Evolutionary conservation across 2,797 vertebrate genomes (phyloP), one percentile per base, ranked within the genome.

Genomic region (Thunnus albacares): DNA sequence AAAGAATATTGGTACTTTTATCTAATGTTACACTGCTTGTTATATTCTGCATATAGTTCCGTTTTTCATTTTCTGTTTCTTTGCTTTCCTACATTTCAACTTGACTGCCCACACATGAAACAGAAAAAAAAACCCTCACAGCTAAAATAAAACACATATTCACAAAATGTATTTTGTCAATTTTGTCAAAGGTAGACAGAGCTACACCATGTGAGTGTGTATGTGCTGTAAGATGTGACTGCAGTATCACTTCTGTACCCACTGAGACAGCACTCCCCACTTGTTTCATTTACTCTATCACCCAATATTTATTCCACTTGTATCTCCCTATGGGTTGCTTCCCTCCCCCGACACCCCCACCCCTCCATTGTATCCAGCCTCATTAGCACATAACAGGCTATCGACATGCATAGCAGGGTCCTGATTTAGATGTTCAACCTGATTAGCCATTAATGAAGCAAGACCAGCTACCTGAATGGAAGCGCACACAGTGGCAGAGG

Each of bases 351-450:
- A 18, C 6, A 2, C 17, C 18, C 30, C 61, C 59, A 67, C 20
- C 30, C 64, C 33, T 43, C 82, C 90, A 92, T 91, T 78, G 83
- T 91, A 90, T 94, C 91, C 93, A 94, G 92, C 90, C 92, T 95
- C 95, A 97, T 97, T 97, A 97, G 86, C 91, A 87, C 95, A 94
- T 97, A 97, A 97, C 92, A 91, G 95, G 92, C 90, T 94, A 97
- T 97, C 95, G 91, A 96, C 96, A 98, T 97, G 96, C 97, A 95
- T 93, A 72, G 93, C 95, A 91, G 91, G 83, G 63, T 92, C 94
- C 94, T 96, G 93, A 97, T 97, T 97, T 97, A 95, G 90, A 95
- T 90, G 92, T 94, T 96, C 92, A 96, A 95, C 91, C 94, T 95
- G 92, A 94, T 96, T 96, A 96, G 94, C 83, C 92, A 88, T 87